phyloP scores from a whole-genome alignment of 2,797 vertebrate genomes.

The Rhabdophis nuchalis region DNA sequence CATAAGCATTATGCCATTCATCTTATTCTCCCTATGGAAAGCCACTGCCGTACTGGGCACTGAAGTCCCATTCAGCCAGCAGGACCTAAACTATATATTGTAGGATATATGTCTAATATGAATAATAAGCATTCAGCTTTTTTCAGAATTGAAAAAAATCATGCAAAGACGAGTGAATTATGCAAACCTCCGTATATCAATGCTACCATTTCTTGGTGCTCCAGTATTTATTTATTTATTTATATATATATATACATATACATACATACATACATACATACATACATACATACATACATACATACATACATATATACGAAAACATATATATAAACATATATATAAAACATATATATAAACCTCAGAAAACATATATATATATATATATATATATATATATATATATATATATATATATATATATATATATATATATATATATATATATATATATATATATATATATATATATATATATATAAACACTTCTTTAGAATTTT shows the following conservation, averaged over 20 bases:
- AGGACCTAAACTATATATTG: not conserved
- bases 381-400: constrained; percentile 17
- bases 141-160: constrained; percentile 6
- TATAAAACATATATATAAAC: too few relatives aligned
- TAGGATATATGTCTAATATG: not conserved
- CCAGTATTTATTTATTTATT: constrained; percentile 21
- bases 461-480: constrained; percentile 8
- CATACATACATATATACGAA: too few relatives aligned
- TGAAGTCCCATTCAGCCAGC: not conserved
- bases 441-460: not conserved
- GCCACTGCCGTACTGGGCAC: not conserved
- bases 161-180: constrained; percentile 26
- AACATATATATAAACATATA: too few relatives aligned
- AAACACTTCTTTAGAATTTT: constrained; percentile 36
- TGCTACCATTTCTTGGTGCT: constrained; percentile 30
- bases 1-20: not conserved
- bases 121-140: not conserved
- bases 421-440: constrained; percentile 16
- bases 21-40: not conserved
- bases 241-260: not conserved
- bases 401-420: not conserved
- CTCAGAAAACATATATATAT: too few relatives aligned
- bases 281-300: too few relatives aligned
- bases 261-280: too few relatives aligned
- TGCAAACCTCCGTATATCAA: constrained; percentile 27